Percentiles rank a stretch among this genome's conserved stretches.
Evolutionary conservation across 2,797 vertebrate genomes (phyloP).

Genomic region (Alexandromys oeconomus): DNA sequence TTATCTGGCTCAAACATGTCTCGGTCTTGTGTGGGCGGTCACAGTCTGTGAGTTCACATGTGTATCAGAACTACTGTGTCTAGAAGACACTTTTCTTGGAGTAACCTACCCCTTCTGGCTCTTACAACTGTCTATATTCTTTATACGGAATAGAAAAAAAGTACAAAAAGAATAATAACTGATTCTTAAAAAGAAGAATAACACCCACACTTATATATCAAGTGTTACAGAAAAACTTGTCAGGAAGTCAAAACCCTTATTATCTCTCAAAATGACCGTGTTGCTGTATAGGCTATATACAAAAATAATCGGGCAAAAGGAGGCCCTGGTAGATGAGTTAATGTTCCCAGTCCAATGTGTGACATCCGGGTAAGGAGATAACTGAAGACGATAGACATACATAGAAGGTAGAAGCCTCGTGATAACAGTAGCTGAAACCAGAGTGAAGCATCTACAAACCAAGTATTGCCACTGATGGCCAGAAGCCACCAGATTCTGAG

Average conservation of each 20-base stretch:
- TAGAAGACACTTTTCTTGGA: background rate
- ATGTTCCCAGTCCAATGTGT: background rate
- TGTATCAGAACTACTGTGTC: background rate
- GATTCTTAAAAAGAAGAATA: background rate
- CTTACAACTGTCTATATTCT: background rate
- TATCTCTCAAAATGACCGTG: background rate
- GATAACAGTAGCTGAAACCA: background rate
- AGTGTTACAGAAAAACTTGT: background rate
- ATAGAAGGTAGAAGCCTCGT: background rate
- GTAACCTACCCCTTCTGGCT: background rate
- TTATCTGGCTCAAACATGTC: too few species aligned
- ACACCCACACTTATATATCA: background rate
- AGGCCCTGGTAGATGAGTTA: background rate
- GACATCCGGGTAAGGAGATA: background rate
- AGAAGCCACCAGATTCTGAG: background rate
- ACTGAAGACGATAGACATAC: background rate
- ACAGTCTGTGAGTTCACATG: background rate
- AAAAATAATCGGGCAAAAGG: background rate
- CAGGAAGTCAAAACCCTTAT: background rate
- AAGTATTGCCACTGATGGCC: background rate
- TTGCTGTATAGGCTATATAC: background rate
- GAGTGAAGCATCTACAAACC: background rate
- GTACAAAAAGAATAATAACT: background rate
- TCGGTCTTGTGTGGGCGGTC: background rate
- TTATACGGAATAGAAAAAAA: background rate